A percentile compares a stretch with the other conserved stretches of the same genome.
phyloP scores from a whole-genome alignment of 2,888 invertebrate species.

The Marasmarcha lunaedactyla region DNA sequence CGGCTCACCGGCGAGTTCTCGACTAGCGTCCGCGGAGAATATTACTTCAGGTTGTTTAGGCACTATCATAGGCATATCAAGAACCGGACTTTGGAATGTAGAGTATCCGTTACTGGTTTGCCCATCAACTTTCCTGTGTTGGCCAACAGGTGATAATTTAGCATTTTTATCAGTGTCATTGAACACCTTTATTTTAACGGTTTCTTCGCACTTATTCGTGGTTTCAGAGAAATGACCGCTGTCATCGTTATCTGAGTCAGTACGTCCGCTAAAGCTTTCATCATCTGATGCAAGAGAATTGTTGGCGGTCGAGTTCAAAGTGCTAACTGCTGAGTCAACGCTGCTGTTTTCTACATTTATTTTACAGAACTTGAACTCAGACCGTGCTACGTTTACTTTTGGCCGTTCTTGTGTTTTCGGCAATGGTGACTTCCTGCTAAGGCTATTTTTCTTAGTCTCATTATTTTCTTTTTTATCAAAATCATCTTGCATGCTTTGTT shows the following conservation, averaged over 20 bases:
- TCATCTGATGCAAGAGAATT: conserved; percentile 63
- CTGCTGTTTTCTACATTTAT: conserved; percentile 62
- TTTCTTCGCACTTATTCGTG: conserved; percentile 57
- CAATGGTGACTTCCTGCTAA: conserved; percentile 72
- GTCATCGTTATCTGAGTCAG: conserved; percentile 72
- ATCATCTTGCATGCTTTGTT: conserved; percentile 60
- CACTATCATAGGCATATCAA: conserved; percentile 58
- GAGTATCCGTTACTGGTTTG: conserved; percentile 54
- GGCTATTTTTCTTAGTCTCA: conserved; percentile 59
- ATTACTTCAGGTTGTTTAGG: conserved; percentile 50
- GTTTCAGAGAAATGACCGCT: conserved; percentile 63
- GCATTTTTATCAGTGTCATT: conserved; percentile 55
- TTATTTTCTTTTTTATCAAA: conserved; percentile 47
- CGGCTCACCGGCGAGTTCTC: conserved; percentile 86
- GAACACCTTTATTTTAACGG: conserved; percentile 62
- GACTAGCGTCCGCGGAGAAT: conserved; percentile 72
- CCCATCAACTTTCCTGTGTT: conserved; percentile 54
- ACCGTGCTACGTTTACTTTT: conserved; percentile 70
- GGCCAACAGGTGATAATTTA: conserved; percentile 54
- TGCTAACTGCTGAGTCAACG: conserved; percentile 67
- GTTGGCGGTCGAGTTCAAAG: conserved; percentile 67
- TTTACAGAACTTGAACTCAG: conserved; percentile 66
- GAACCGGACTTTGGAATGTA: conserved; percentile 59
- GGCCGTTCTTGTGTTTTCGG: conserved; percentile 76
- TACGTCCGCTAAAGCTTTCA: conserved; percentile 61